A percentile compares a stretch with the other conserved stretches of the same genome.
Evolutionary conservation across 1,140 invertebrate genomes (phyloP).

Genomic region (Panonychus citri): DNA sequence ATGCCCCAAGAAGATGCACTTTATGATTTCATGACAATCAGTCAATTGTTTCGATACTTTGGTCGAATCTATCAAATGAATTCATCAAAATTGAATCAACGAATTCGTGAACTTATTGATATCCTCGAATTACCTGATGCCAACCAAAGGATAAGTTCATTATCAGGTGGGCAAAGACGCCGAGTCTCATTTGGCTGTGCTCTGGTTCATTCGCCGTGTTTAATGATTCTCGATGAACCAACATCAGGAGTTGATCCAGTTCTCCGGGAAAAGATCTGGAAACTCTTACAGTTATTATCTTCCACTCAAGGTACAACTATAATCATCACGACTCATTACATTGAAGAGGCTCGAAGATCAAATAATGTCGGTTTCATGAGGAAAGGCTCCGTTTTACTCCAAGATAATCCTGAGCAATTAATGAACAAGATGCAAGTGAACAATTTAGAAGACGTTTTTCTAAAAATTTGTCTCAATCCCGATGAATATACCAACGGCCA

Average conservation of each 20-base stretch:
- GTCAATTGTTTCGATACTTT: conserved; percentile 81
- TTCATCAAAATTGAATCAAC: conserved; percentile 42
- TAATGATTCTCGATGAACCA: conserved; percentile 26
- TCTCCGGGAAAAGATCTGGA: neutral
- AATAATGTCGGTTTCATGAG: neutral
- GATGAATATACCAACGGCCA: neutral
- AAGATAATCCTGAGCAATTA: conserved; percentile 2
- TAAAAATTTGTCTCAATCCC: conserved; percentile 2
- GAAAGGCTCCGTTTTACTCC: neutral
- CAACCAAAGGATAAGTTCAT: neutral
- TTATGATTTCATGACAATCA: conserved; percentile 76
- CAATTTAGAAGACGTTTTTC: neutral
- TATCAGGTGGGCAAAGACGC: conserved; percentile 57
- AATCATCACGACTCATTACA: neutral
- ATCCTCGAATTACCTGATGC: conserved; percentile 59
- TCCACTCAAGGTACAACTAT: conserved; percentile 40
- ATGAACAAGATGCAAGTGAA: neutral
- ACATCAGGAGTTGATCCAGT: conserved; percentile 13
- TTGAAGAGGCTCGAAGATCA: neutral
- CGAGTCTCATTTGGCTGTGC: conserved; percentile 76
- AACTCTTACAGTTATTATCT: conserved; percentile 18
- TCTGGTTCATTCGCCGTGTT: conserved; percentile 57
- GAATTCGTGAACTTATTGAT: conserved; percentile 51
- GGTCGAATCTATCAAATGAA: conserved; percentile 78
- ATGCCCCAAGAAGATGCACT: conserved; percentile 74